Conservation (phyloP, 1,140 invertebrate genomes). For the Drosophila pallidifrons region DNA sequence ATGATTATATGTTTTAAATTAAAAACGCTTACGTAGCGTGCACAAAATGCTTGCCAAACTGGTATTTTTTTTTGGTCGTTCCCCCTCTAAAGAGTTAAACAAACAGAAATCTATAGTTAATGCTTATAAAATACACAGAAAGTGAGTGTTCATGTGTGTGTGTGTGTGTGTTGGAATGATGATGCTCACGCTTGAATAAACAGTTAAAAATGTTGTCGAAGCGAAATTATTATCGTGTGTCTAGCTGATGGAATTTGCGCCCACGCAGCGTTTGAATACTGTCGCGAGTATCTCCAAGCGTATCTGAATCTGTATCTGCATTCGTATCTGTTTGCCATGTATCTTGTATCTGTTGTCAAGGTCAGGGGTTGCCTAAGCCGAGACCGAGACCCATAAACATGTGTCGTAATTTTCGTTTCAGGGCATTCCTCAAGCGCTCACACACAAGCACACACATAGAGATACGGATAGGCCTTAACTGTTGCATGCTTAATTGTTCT, state of each 20-base stretch:
- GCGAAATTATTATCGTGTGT: conserved; percentile 44
- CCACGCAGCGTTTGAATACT: conserved; percentile 51
- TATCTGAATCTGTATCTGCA: conserved; percentile 6
- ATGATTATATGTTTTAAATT: conserved; percentile 57
- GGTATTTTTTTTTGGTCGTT: conserved; percentile 47
- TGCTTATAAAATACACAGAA: conserved; percentile 18
- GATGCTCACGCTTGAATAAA: conserved; percentile 44
- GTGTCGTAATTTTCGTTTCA: conserved; percentile 73
- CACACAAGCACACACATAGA: conserved; percentile 29
- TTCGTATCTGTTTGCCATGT: conserved; percentile 36
- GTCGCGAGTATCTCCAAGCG: neutral
- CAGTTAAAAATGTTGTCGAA: conserved; percentile 41
- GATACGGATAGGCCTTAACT: conserved; percentile 53
- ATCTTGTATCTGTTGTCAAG: conserved; percentile 66
- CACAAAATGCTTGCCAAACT: conserved; percentile 55
- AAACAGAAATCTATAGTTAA: conserved; percentile 55
- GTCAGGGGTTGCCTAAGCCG: conserved; percentile 74
- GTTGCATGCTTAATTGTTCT: conserved; percentile 82
- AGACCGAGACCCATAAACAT: conserved; percentile 69
- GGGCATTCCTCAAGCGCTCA: conserved; percentile 69
- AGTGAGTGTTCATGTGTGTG: neutral
- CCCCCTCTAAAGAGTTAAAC: conserved; percentile 31
- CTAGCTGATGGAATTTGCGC: conserved; percentile 50
- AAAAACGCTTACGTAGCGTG: conserved; percentile 64
- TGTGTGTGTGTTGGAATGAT: conserved; percentile 9